These are phyloP conservation scores for Ostrea denselamellosa DNA, from an alignment of 1,140 invertebrate species.

Conservation along the genomic window DNA sequence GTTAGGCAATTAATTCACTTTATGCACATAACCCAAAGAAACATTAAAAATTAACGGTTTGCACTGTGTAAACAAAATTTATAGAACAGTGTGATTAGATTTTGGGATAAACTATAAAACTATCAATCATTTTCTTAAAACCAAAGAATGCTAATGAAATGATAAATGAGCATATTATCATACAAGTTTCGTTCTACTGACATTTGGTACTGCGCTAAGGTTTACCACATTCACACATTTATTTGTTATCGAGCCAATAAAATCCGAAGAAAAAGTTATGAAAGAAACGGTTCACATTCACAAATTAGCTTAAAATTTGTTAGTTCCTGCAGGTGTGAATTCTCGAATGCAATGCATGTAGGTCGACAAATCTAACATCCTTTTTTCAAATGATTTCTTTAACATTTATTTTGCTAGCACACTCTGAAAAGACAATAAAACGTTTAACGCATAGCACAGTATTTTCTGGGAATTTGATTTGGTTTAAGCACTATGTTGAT, in stretches of 20 bases:
- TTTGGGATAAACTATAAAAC: not conserved
- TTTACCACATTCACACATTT: not conserved
- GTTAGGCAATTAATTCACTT: no score
- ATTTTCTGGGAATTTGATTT: no score
- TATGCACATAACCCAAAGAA: no score
- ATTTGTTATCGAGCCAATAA: constrained; percentile 1
- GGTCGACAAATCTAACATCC: no score
- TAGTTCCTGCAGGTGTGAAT: not conserved
- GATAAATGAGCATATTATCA: constrained; percentile 12
- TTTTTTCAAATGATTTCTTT: no score
- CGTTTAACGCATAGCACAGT: no score
- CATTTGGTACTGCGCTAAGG: not conserved
- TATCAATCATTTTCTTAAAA: not conserved
- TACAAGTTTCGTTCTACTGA: not conserved
- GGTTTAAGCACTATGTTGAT: no score
- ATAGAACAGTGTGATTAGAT: not conserved
- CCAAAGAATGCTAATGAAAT: not conserved
- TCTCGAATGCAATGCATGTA: not conserved
- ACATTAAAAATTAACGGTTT: no score
- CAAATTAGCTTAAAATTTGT: not conserved
- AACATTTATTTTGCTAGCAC: no score
- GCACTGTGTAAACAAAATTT: no score
- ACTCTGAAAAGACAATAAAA: no score
- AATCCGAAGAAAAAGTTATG: not conserved
- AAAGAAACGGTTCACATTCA: not conserved